Evolutionary conservation across 2,113 vertebrate genomes (phyloP), one percentile per base, ranked within the genome.

Genomic region (Peromyscus californicus): DNA sequence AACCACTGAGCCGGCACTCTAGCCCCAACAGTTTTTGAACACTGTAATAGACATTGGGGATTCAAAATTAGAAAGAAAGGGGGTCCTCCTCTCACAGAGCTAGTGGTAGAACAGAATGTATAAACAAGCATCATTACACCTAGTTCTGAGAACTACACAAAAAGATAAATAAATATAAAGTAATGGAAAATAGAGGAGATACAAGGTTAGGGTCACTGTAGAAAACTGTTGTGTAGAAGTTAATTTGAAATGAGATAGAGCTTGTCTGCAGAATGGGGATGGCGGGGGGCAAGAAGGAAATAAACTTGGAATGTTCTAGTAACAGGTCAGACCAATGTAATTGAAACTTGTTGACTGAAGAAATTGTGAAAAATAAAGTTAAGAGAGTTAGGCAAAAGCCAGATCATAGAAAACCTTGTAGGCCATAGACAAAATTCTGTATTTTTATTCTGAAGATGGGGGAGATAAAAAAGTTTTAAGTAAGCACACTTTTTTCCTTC

Each of bases 391-490:
- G n/a, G 45, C 19, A 93, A 79, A 92, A 16, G 33, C 48, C 76
- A 79, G 63, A 61, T 88, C 57, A 45, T 45, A 42, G 24, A 89
- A 84, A 36, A 87, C 21, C 33, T 87, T 65, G 39, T 10, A 74
- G 17, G 21, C 29, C 63, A 94, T 33, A 54, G 36, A 84, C 69
- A 76, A 96, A 57, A 90, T 22, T 89, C 72, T 76, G 10, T 39
- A 51, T 48, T 80, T 88, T 96, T 90, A 88, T 90, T 61, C 61
- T 63, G 78, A 97, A 75, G 26, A 36, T 51, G 74, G 67, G 93
- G 36, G 74, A 82, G 22, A 31, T 45, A 24, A 33, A 93, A 93
- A 95, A 31, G 36, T 90, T 90, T 76, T 94, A 89, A 89, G 85
- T 13, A 36, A 87, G 22, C 79, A 76, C 39, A 42, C 59, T 78